Percentiles rank a stretch among this genome's conserved stretches.
Conservation (phyloP, 2,113 vertebrate species). For the Todiramphus chloris region DNA sequence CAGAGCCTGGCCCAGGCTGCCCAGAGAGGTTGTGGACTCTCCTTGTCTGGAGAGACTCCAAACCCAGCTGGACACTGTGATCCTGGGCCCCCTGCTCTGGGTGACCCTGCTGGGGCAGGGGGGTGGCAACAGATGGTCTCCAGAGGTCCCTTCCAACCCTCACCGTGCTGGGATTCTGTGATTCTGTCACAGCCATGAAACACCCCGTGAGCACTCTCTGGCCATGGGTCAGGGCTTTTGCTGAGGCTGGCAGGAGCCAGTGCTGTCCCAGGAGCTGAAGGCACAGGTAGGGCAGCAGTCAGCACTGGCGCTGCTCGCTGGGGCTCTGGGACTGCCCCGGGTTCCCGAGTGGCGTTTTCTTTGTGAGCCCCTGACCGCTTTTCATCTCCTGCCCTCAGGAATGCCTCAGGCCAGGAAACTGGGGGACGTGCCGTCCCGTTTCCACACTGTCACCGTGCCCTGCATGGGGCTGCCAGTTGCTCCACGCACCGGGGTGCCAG, state of each 20-base stretch:
- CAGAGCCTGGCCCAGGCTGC: background rate
- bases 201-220: accelerated
- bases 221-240: background rate
- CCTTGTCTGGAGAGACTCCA: background rate
- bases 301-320: accelerated
- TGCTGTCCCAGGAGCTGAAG: background rate
- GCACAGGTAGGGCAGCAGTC: accelerated
- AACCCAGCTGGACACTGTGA: background rate
- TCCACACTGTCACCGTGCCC: background rate
- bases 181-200: background rate
- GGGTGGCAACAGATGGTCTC: background rate
- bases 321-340: background rate
- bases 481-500: accelerated
- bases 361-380: accelerated
- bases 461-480: accelerated
- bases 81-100: background rate
- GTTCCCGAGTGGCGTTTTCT: accelerated
- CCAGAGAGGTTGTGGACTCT: background rate
- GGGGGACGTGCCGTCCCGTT: accelerated
- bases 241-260: background rate
- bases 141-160: background rate
- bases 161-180: background rate
- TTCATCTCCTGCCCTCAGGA: background rate
- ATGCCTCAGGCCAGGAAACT: background rate
- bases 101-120: background rate